Conservation (phyloP, 2,888 invertebrate genomes). For the Terebella lapidaria region DNA sequence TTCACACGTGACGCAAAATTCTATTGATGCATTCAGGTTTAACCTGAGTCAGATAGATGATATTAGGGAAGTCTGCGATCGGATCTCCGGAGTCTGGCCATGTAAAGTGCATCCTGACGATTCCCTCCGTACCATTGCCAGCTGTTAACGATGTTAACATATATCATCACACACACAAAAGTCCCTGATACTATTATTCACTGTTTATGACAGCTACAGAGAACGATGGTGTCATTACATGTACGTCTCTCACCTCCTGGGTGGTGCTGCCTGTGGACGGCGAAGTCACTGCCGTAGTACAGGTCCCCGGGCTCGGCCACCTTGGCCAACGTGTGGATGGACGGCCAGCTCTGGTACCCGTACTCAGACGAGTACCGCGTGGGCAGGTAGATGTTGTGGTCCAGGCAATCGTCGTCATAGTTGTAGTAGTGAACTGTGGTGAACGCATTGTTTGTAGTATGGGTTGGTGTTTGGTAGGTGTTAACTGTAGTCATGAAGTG, state of each 20-base stretch:
- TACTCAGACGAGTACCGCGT: constrained; percentile 93
- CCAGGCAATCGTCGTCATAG: constrained; percentile 76
- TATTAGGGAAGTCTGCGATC: constrained; percentile 61
- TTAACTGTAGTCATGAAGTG: too few species aligned
- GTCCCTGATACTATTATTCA: too few species aligned
- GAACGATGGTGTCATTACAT: too few species aligned
- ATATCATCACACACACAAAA: too few species aligned
- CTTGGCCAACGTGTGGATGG: constrained; percentile 60
- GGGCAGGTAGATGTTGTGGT: constrained; percentile 69
- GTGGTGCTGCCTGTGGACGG: constrained; percentile 81
- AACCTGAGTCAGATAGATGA: constrained; percentile 81
- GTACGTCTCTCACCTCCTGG: constrained; percentile 38
- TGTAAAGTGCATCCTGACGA: constrained; percentile 59
- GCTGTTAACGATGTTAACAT: constrained; percentile 1
- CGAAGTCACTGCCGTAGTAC: constrained; percentile 59
- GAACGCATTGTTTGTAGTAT: too few species aligned
- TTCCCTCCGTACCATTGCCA: constrained; percentile 5
- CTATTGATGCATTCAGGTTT: too few species aligned
- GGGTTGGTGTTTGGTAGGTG: too few species aligned
- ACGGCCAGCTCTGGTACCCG: constrained; percentile 87
- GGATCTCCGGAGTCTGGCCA: constrained; percentile 56
- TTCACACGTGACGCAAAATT: not conserved
- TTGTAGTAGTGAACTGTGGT: constrained; percentile 77
- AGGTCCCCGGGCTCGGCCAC: constrained; percentile 54
- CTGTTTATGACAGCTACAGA: too few species aligned